Evolutionary conservation across 2,888 invertebrate species (phyloP).

Genomic region (Cheilosia soror): DNA sequence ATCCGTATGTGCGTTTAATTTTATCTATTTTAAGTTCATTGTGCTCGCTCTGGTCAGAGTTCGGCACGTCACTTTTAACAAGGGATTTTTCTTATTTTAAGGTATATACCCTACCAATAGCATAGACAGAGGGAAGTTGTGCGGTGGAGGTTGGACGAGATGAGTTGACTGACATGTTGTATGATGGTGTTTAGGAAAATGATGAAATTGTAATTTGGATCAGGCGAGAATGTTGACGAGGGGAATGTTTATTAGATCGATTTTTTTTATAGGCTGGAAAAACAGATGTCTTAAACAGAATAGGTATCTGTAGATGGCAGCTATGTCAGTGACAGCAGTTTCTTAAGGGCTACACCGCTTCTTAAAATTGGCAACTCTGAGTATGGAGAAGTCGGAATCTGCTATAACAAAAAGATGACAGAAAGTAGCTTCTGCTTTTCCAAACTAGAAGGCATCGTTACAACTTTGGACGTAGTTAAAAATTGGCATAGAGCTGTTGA

Average conservation of each 20-base stretch:
- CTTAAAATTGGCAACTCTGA: no score
- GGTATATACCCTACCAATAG: background rate
- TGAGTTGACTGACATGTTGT: constrained; percentile 25
- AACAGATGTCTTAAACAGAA: background rate
- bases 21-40: constrained; percentile 70
- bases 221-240: background rate
- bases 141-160: background rate
- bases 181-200: constrained; percentile 30
- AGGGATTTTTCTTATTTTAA: constrained; percentile 20
- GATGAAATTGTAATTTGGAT: constrained; percentile 45
- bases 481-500: no score
- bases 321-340: no score
- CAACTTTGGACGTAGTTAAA: no score
- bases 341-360: no score
- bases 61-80: constrained; percentile 57
- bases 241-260: background rate
- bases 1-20: constrained; percentile 56
- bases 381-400: no score
- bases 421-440: no score
- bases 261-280: background rate
- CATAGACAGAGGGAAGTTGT: background rate
- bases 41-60: constrained; percentile 68
- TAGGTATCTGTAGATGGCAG: no score
- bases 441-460: no score
- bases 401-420: no score